Percentiles rank a stretch among this genome's conserved stretches.
These are phyloP conservation scores for Tachuris rubrigastra DNA, from an alignment of 2,113 vertebrate genomes.

Conservation along the genomic window DNA sequence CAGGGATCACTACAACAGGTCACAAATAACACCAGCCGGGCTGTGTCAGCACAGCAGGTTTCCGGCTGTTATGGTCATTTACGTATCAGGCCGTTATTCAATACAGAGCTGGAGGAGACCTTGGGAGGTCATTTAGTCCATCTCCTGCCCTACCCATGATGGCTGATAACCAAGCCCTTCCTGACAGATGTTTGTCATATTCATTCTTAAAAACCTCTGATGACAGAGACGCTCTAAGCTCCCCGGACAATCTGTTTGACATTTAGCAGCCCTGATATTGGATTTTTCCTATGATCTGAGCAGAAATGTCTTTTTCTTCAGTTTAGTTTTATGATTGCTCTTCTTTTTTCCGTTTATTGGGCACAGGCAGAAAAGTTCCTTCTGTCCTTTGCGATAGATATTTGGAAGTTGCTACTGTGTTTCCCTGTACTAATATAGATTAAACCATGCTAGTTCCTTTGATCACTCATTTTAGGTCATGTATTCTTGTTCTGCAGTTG, in stretches of 20 bases:
- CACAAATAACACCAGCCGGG: neutral
- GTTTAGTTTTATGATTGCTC: neutral
- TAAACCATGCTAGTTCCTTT: neutral
- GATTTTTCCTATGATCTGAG: neutral
- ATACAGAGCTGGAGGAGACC: slow-evolving; percentile 11
- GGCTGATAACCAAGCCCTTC: neutral
- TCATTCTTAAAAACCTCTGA: neutral
- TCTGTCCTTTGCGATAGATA: neutral
- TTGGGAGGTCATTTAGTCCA: slow-evolving; percentile 20
- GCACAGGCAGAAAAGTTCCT: neutral
- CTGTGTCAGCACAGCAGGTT: slow-evolving; percentile 21
- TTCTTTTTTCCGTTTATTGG: neutral
- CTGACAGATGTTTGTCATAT: neutral
- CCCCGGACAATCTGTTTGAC: neutral
- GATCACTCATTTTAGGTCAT: neutral
- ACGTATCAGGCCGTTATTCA: neutral
- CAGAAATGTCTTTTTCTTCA: neutral
- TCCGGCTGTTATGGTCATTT: neutral
- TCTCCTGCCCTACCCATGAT: neutral
- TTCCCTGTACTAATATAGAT: neutral
- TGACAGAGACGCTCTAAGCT: neutral
- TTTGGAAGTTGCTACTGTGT: neutral
- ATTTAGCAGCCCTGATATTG: neutral
- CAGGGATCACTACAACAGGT: neutral
- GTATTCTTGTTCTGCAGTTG: neutral